These are phyloP conservation scores for Laticauda laticaudata DNA, from an alignment of 2,113 vertebrate species.

Conservation along the genomic window DNA sequence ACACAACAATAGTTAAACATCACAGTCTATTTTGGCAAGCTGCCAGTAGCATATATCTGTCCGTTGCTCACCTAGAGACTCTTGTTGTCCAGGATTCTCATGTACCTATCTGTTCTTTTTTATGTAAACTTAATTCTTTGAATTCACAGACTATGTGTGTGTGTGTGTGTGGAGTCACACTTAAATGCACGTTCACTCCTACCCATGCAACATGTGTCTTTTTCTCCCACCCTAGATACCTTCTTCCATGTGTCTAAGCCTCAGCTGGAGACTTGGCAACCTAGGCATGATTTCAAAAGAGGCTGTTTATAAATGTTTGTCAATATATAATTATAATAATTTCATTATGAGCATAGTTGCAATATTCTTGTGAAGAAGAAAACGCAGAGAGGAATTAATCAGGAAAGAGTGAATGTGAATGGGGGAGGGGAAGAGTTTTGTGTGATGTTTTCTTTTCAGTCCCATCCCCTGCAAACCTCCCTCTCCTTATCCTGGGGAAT, in stretches of 20 bases:
- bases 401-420: neutral
- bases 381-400: conserved; percentile 25
- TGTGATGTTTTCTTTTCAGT: conserved; percentile 55
- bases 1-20: neutral
- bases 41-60: neutral
- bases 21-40: neutral
- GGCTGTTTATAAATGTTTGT: conserved; percentile 64
- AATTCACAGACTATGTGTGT: neutral
- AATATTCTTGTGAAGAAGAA: conserved; percentile 50
- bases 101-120: neutral
- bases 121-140: conserved; percentile 1
- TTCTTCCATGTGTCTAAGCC: conserved; percentile 35
- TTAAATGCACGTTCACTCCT: neutral
- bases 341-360: conserved; percentile 72
- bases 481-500: conserved; percentile 68
- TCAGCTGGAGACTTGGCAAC: conserved; percentile 60
- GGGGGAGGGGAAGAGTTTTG: neutral
- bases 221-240: conserved; percentile 25
- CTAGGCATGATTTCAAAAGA: conserved; percentile 61
- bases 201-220: neutral
- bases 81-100: neutral
- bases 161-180: neutral
- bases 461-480: conserved; percentile 26
- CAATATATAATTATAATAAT: conserved; percentile 74
- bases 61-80: neutral